Percentiles rank a stretch among this genome's conserved stretches.
Conservation (phyloP, 2,888 invertebrate genomes). For the Glaucopsyche alexis region DNA sequence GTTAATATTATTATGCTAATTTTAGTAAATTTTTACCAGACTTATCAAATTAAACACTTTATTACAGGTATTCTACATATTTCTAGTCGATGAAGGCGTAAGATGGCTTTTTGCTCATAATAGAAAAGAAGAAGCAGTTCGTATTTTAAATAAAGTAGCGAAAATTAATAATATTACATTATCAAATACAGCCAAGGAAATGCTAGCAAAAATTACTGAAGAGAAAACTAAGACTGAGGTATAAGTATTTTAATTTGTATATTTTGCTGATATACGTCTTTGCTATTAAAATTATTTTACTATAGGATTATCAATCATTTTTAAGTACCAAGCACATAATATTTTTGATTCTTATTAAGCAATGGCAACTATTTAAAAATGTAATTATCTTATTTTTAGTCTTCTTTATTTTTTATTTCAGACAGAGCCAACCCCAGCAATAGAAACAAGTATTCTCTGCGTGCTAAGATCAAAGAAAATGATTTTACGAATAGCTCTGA, state of each 20-base stretch:
- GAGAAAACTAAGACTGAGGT: slow-evolving; percentile 54
- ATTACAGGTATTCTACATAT: slow-evolving; percentile 80
- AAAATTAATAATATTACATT: slow-evolving; percentile 82
- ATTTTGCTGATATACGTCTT: too few relatives aligned
- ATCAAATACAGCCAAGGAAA: slow-evolving; percentile 72
- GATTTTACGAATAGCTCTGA: slow-evolving; percentile 58
- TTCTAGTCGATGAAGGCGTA: slow-evolving; percentile 87
- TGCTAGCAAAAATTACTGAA: slow-evolving; percentile 61
- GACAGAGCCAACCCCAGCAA: slow-evolving; percentile 41
- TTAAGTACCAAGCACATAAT: too few relatives aligned
- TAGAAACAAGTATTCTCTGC: slow-evolving; percentile 43
- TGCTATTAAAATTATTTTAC: too few relatives aligned
- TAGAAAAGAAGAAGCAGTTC: slow-evolving; percentile 82
- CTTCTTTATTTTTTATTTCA: slow-evolving; percentile 39
- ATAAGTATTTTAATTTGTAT: slow-evolving; percentile 35
- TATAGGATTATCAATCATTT: too few relatives aligned
- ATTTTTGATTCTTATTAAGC: too few relatives aligned
- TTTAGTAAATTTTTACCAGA: background rate
- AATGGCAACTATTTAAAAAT: too few relatives aligned
- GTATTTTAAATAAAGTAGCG: slow-evolving; percentile 83
- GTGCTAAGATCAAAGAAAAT: slow-evolving; percentile 62
- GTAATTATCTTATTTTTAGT: too few relatives aligned
- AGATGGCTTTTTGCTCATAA: slow-evolving; percentile 89
- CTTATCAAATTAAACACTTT: background rate
- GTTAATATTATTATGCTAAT: background rate